Base-by-base conservation (phyloP, 2,797 vertebrate species). In the Pseudomugil tenellus region DNA sequence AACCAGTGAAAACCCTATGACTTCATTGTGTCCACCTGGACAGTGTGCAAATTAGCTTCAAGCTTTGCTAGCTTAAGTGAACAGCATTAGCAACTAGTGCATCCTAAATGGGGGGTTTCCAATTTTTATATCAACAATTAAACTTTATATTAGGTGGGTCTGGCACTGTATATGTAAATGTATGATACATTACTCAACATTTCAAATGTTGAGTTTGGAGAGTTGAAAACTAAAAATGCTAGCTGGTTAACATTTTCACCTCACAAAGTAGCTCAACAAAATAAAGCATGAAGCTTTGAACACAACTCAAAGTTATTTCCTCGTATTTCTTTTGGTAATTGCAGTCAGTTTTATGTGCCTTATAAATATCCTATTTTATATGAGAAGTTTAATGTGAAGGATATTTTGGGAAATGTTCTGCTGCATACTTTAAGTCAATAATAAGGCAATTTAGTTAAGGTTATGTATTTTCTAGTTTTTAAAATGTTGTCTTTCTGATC, bases 401-500 rank as follows among this genome's bases (percentile, higher is more conserved):
- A 52, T 16, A 28, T 28, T 52, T 52, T 28, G 2, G 46, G 17
- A 28, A 4, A 25, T 52, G 5, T 25, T 51, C 49, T 41, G 62
- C 28, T 39, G 58, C 16, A 49, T 58, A 19, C 13, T 52, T 57
- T 61, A 5, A 31, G 12, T 48, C n/a, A 21, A n/a, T n/a, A 21
- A 10, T 12, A 1, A 12, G 21, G 21, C 4, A 48, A 8, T 57
- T 25, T 32, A 21, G 26, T 70, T 57, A 8, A 60, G 26, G 56
- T 54, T 41, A 48, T 48, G 39, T 63, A 39, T 43, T 6, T 71
- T 64, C 61, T 58, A 21, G 17, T 25, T 19, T 26, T n/a, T 41
- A 21, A 48, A 48, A 48, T 21, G 43, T 17, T 39, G 37, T 3
- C 21, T 55, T 65, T 67, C 23, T 48, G 58, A 62, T 58, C 51